Percentiles rank a stretch among this genome's conserved stretches.
Evolutionary conservation across 2,888 invertebrate genomes (phyloP).

Genomic region (Heliconius cydno): DNA sequence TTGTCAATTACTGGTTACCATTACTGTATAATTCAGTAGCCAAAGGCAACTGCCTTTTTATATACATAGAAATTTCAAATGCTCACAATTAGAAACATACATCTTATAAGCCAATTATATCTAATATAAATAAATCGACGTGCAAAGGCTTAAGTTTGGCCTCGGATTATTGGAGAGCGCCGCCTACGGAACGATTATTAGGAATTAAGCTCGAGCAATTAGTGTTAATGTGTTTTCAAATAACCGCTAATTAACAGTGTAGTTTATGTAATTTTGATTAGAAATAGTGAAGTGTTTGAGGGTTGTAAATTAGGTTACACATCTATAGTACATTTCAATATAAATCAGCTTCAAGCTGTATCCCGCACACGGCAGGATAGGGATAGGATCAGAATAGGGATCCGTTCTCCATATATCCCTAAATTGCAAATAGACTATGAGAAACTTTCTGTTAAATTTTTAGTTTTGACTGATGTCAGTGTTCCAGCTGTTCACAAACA

Average conservation of each 20-base stretch:
- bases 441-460: too few species aligned
- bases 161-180: slow-evolving; percentile 12
- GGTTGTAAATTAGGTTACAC: not conserved
- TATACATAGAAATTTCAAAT: not conserved
- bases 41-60: not conserved
- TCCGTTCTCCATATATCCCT: too few species aligned
- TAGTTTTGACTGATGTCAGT: too few species aligned
- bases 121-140: not conserved
- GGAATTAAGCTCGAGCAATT: slow-evolving; percentile 37
- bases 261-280: slow-evolving; percentile 3
- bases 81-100: not conserved
- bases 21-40: not conserved
- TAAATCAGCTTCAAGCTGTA: too few species aligned
- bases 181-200: slow-evolving; percentile 33
- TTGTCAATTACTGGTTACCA: too few species aligned
- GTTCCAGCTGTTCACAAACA: too few species aligned
- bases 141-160: slow-evolving; percentile 5
- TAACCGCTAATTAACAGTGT: slow-evolving; percentile 10
- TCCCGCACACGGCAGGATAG: too few species aligned
- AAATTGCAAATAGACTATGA: not conserved
- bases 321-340: too few species aligned
- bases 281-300: not conserved
- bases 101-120: not conserved
- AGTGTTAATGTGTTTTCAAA: slow-evolving; percentile 13
- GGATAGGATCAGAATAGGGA: too few species aligned